These are phyloP conservation scores for Platycnemis pennipes DNA, from an alignment of 2,888 invertebrate species.

Conservation along the genomic window DNA sequence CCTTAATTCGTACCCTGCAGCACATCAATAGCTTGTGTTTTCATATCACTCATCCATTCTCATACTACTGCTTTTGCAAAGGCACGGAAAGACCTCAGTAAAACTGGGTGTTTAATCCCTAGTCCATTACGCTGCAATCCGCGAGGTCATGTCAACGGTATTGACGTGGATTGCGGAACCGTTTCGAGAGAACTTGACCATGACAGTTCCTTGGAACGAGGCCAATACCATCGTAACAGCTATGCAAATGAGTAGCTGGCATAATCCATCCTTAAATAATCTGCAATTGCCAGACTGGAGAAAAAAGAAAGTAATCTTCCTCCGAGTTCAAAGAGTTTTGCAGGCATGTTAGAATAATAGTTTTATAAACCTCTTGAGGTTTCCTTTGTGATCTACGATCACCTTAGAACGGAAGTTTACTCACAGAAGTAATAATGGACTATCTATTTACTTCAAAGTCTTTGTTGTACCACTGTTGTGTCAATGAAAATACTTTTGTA, in stretches of 20 bases:
- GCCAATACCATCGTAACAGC: neutral
- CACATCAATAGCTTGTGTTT: neutral
- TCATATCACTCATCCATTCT: neutral
- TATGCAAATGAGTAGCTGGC: neutral
- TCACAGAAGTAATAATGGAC: no score
- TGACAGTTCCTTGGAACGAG: neutral
- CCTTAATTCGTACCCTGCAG: neutral
- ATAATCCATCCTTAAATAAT: neutral
- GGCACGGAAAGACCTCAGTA: neutral
- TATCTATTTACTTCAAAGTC: no score
- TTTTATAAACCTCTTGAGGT: no score
- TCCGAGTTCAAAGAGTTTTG: no score
- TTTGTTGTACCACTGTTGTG: no score
- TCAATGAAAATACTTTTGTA: no score
- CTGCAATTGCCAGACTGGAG: neutral
- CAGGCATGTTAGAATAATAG: no score
- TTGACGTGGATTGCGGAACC: neutral
- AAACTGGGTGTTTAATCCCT: neutral
- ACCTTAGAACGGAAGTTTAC: no score
- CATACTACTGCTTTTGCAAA: neutral
- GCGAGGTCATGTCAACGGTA: neutral
- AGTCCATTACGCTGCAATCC: neutral
- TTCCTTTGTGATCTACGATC: no score
- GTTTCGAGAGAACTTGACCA: neutral
- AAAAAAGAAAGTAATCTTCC: neutral